Percentiles rank a stretch among this genome's conserved stretches.
phyloP scores from a whole-genome alignment of 2,888 invertebrate species.

The Nomada ruficornis region DNA sequence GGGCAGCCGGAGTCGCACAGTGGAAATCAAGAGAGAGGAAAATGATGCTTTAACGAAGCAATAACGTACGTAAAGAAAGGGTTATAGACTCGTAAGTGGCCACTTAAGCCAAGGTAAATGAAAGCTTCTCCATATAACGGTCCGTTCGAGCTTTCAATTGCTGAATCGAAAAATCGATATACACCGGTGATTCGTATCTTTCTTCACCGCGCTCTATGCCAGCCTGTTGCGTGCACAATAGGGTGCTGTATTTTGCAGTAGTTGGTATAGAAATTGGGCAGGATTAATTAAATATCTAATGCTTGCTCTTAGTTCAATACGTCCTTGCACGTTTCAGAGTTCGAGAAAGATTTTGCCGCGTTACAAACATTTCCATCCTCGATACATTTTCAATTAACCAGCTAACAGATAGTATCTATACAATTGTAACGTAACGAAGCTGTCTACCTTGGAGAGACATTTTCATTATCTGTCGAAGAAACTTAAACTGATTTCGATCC shows the following conservation, averaged over 20 bases:
- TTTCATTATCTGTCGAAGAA: background rate
- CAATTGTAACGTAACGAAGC: too few species aligned
- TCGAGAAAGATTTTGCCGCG: too few species aligned
- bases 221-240: background rate
- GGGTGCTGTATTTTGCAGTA: background rate
- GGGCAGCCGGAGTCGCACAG: slow-evolving; percentile 30
- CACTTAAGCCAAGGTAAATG: slow-evolving; percentile 62
- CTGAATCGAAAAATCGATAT: slow-evolving; percentile 38
- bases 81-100: slow-evolving; percentile 67
- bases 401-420: too few species aligned
- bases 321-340: too few species aligned
- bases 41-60: slow-evolving; percentile 73
- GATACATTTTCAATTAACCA: too few species aligned
- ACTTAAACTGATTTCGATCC: background rate
- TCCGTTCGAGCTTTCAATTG: slow-evolving; percentile 48
- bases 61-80: slow-evolving; percentile 70
- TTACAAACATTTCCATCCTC: too few species aligned
- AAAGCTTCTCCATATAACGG: slow-evolving; percentile 52
- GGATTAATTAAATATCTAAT: background rate
- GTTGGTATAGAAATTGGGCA: background rate
- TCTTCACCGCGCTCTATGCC: background rate
- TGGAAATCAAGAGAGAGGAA: slow-evolving; percentile 63
- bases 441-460: too few species aligned
- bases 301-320: too few species aligned
- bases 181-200: slow-evolving; percentile 2